phyloP scores from a whole-genome alignment of 2,113 vertebrate genomes.

The Heterotilapia buettikoferi region DNA sequence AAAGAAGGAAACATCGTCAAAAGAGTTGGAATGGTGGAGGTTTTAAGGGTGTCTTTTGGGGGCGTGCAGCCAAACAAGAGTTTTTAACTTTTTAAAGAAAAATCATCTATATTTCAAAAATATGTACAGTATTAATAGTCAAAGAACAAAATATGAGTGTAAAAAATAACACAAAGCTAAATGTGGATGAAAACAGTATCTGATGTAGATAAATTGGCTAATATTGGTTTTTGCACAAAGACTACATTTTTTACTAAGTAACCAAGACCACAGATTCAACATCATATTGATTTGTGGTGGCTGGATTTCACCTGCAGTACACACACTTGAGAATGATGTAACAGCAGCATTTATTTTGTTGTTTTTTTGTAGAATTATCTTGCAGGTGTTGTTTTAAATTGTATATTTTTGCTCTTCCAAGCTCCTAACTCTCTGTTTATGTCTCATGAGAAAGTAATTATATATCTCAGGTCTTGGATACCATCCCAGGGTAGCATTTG shows the following conservation, averaged over 20 bases:
- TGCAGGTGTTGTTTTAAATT: conserved; percentile 43
- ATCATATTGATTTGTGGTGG: conserved; percentile 22
- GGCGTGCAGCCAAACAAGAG: background rate
- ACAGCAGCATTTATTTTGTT: background rate
- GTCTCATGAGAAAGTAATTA: conserved; percentile 56
- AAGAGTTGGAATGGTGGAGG: background rate
- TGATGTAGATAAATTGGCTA: background rate
- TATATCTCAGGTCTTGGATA: conserved; percentile 41
- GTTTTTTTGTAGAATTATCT: conserved; percentile 16
- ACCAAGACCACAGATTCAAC: background rate
- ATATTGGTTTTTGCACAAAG: background rate
- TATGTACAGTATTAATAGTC: background rate
- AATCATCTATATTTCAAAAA: background rate
- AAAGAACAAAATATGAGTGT: background rate
- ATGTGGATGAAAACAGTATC: background rate
- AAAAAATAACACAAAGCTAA: background rate
- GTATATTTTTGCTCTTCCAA: conserved; percentile 2
- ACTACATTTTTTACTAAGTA: background rate
- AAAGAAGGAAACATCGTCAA: background rate
- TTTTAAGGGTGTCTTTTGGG: background rate
- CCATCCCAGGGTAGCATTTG: conserved; percentile 45
- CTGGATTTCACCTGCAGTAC: background rate
- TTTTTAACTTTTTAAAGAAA: background rate
- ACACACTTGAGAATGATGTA: background rate
- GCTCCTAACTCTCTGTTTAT: conserved; percentile 30